A percentile compares a stretch with the other conserved stretches of the same genome.
Conservation (phyloP, 53 echinoderm and acorn worm genomes). For the Mesocentrotus franciscanus region DNA sequence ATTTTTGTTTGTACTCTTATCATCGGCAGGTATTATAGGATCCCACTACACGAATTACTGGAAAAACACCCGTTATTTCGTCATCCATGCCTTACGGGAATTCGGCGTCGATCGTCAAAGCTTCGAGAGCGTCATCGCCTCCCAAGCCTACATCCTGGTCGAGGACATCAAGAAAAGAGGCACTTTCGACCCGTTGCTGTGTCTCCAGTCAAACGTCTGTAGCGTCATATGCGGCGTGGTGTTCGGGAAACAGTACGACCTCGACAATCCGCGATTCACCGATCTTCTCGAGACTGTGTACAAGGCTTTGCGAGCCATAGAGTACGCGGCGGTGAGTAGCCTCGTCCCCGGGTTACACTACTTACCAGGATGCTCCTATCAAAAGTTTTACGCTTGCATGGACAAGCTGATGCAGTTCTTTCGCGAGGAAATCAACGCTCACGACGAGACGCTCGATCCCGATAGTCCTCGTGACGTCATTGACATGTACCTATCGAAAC, state of each 20-base stretch:
- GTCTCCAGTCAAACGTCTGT: slow-evolving; percentile 35
- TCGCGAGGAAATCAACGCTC: slow-evolving; percentile 64
- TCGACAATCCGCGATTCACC: not conserved
- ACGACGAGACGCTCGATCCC: not conserved
- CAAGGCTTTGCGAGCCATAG: slow-evolving; percentile 35
- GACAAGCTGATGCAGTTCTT: slow-evolving; percentile 64
- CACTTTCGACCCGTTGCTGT: not conserved
- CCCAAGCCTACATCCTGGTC: slow-evolving; percentile 38
- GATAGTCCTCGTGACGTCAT: slow-evolving; percentile 64
- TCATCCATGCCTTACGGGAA: not conserved
- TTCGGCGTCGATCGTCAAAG: slow-evolving; percentile 44
- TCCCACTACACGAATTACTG: slow-evolving; percentile 13
- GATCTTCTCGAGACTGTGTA: slow-evolving; percentile 38
- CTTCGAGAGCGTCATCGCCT: slow-evolving; percentile 55
- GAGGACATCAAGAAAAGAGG: not conserved
- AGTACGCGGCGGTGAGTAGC: slow-evolving; percentile 57
- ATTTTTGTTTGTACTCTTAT: not conserved
- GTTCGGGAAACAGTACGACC: slow-evolving; percentile 46
- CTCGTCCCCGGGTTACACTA: slow-evolving; percentile 74
- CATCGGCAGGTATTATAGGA: slow-evolving; percentile 21
- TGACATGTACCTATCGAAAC: slow-evolving; percentile 70
- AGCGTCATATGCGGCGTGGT: slow-evolving; percentile 57
- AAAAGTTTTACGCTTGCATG: slow-evolving; percentile 67
- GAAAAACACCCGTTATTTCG: slow-evolving; percentile 49
- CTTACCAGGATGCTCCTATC: slow-evolving; percentile 64